Evolutionary conservation across 1,140 invertebrate species (phyloP).

Genomic region (Elymnias hypermnestra): DNA sequence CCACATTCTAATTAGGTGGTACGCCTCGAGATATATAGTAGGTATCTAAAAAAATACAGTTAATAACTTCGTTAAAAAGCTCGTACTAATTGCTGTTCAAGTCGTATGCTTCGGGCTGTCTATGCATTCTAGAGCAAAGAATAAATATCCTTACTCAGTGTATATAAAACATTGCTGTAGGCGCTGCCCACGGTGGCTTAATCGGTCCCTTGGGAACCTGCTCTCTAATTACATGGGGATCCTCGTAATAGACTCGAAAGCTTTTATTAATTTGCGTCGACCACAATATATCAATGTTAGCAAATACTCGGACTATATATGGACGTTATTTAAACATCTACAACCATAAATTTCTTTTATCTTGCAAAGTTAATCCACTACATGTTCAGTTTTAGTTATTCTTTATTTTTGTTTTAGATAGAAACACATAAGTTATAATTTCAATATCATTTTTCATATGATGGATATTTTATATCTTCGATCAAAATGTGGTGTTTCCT

Average conservation of each 20-base stretch:
- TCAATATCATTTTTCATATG: neutral
- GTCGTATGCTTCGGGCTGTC: constrained; percentile 18
- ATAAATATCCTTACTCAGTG: constrained; percentile 21
- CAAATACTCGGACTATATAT: constrained; percentile 15
- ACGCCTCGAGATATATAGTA: constrained; percentile 33
- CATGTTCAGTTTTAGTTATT: no score
- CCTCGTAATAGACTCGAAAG: constrained; percentile 23
- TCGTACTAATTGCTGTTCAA: constrained; percentile 24
- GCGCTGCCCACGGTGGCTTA: constrained; percentile 20
- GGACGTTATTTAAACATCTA: constrained; percentile 9
- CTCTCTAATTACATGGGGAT: constrained; percentile 22
- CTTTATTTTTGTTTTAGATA: no score
- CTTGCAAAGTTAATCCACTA: neutral
- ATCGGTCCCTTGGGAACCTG: constrained; percentile 23
- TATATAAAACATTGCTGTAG: constrained; percentile 18
- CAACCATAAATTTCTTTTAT: constrained; percentile 6
- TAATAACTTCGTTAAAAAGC: constrained; percentile 32
- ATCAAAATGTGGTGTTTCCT: no score
- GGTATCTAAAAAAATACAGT: constrained; percentile 21
- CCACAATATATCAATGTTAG: constrained; percentile 19
- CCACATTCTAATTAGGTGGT: constrained; percentile 45
- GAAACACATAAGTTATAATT: no score
- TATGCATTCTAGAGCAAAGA: constrained; percentile 23
- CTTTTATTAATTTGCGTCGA: constrained; percentile 24
- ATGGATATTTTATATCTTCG: neutral